Conservation (phyloP, 1,140 invertebrate species). For the Brachionus rubens region DNA sequence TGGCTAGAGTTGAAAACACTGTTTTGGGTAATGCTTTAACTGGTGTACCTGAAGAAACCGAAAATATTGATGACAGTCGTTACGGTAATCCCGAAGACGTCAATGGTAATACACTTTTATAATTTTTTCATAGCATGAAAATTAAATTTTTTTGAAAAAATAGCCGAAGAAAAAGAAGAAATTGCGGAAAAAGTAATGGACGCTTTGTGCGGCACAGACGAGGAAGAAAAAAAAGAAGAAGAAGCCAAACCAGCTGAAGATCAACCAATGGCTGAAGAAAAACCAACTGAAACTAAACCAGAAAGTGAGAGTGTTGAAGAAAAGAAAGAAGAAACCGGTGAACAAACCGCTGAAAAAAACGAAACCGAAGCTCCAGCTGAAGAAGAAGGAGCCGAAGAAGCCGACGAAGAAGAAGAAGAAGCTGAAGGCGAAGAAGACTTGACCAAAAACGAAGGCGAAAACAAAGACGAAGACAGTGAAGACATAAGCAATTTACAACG, state of each 20-base stretch:
- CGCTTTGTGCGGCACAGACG: slow-evolving; percentile 50
- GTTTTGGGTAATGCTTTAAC: slow-evolving; percentile 73
- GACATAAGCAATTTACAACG: slow-evolving; percentile 73
- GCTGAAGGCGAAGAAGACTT: slow-evolving; percentile 49
- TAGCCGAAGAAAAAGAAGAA: background rate
- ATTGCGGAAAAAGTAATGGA: slow-evolving; percentile 50
- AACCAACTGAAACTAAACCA: background rate
- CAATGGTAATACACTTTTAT: no score
- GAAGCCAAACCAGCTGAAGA: slow-evolving; percentile 48
- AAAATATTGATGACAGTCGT: slow-evolving; percentile 38
- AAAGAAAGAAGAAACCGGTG: slow-evolving; percentile 52
- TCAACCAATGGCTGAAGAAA: slow-evolving; percentile 50
- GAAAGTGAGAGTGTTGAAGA: slow-evolving; percentile 48
- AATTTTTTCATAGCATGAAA: no score
- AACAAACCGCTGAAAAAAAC: slow-evolving; percentile 1
- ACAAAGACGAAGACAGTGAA: slow-evolving; percentile 52
- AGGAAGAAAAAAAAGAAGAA: slow-evolving; percentile 35
- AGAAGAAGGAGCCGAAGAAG: slow-evolving; percentile 48
- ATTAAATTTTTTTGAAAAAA: background rate
- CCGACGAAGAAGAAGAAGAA: slow-evolving; percentile 50
- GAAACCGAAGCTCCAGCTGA: slow-evolving; percentile 27
- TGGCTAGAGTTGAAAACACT: slow-evolving; percentile 74
- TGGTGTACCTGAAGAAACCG: slow-evolving; percentile 59
- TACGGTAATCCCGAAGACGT: slow-evolving; percentile 36
- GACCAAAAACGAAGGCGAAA: slow-evolving; percentile 47